Percentiles rank a stretch among this genome's conserved stretches.
Conservation (phyloP, 1,140 invertebrate species). For the Zaprionus ornatus region DNA sequence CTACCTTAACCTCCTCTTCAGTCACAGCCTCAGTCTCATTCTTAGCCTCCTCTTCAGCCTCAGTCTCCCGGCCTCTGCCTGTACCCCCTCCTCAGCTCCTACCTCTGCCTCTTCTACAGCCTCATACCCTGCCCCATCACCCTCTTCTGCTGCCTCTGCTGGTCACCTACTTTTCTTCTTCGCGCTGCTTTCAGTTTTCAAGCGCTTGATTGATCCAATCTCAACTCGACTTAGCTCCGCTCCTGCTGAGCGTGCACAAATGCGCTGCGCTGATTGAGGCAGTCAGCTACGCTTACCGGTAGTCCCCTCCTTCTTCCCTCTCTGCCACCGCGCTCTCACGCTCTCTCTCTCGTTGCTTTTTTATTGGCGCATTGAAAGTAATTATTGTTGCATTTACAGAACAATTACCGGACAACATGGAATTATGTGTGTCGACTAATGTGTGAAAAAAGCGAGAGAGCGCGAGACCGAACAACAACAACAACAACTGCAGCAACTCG, state of each 20-base stretch:
- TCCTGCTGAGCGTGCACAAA: slow-evolving; percentile 73
- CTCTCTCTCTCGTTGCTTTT: slow-evolving; percentile 16
- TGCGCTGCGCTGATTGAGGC: slow-evolving; percentile 73
- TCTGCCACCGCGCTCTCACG: background rate
- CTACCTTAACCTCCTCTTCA: background rate
- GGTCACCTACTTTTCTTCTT: slow-evolving; percentile 75
- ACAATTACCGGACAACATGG: slow-evolving; percentile 79
- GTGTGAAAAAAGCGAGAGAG: slow-evolving; percentile 64
- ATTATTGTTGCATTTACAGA: slow-evolving; percentile 82
- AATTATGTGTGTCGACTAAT: slow-evolving; percentile 80
- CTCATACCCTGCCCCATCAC: background rate
- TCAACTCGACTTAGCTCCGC: slow-evolving; percentile 30
- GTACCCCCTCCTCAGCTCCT: no score
- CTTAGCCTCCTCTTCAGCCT: no score
- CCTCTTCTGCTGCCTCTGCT: slow-evolving; percentile 19
- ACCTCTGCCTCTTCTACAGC: background rate
- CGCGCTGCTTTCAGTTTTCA: slow-evolving; percentile 60
- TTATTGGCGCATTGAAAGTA: slow-evolving; percentile 81
- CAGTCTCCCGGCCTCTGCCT: no score
- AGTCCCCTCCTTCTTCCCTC: background rate
- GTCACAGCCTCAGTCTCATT: no score
- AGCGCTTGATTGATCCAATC: slow-evolving; percentile 72
- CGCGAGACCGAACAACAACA: background rate
- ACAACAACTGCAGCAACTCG: background rate
- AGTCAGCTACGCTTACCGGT: slow-evolving; percentile 4